phyloP scores from a whole-genome alignment of 1,140 invertebrate species.

The Meloidogyne chitwoodi region DNA sequence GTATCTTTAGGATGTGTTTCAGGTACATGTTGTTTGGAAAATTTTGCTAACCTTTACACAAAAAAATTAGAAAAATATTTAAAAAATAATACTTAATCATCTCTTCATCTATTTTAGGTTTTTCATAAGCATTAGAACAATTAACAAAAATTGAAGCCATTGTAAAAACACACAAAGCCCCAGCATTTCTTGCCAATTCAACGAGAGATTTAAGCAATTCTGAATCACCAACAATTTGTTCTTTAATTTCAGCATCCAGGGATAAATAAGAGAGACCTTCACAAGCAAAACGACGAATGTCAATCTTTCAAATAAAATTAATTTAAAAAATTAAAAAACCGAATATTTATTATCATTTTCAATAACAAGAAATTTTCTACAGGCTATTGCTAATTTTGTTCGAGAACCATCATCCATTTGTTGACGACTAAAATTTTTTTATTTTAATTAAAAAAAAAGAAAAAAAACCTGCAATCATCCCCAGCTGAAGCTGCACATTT shows the following conservation, averaged over 20 bases:
- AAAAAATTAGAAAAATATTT: not conserved
- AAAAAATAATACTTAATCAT: slow-evolving; percentile 72
- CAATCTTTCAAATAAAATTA: not conserved
- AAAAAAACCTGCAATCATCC: slow-evolving; percentile 74
- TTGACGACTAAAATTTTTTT: slow-evolving; percentile 65
- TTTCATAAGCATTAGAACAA: slow-evolving; percentile 94
- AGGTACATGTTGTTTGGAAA: slow-evolving; percentile 97
- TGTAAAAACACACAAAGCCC: slow-evolving; percentile 60
- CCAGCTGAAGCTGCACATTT: slow-evolving; percentile 92
- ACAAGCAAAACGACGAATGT: slow-evolving; percentile 67
- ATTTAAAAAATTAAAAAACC: slow-evolving; percentile 17
- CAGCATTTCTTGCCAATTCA: slow-evolving; percentile 70
- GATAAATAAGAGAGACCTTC: slow-evolving; percentile 95
- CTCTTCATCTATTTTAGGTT: slow-evolving; percentile 92
- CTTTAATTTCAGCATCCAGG: slow-evolving; percentile 95
- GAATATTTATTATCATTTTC: slow-evolving; percentile 46
- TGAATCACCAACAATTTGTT: slow-evolving; percentile 80
- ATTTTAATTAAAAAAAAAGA: not conserved
- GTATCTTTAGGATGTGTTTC: slow-evolving; percentile 74
- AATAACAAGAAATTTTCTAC: slow-evolving; percentile 66
- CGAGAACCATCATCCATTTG: slow-evolving; percentile 92
- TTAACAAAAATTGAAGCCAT: slow-evolving; percentile 75
- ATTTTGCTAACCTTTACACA: slow-evolving; percentile 75
- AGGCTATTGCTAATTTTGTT: slow-evolving; percentile 85
- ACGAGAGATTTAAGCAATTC: slow-evolving; percentile 78